These are phyloP conservation scores for Neoscelio sp. DNA, from an alignment of 2,888 invertebrate genomes.

Conservation along the genomic window DNA sequence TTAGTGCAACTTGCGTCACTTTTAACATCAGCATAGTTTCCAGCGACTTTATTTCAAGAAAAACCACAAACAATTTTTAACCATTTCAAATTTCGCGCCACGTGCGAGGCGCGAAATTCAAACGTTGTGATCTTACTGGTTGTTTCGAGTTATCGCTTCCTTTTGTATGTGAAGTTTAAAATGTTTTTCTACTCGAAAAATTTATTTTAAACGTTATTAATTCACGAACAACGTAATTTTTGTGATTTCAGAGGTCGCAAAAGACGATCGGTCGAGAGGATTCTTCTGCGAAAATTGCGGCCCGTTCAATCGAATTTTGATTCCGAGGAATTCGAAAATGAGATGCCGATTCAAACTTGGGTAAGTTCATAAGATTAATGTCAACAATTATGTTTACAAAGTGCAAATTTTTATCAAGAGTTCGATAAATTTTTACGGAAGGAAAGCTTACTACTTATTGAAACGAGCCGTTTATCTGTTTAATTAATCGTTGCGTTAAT, in stretches of 20 bases:
- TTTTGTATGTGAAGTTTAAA: too few species aligned
- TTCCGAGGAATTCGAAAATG: slow-evolving; percentile 34
- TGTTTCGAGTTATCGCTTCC: too few species aligned
- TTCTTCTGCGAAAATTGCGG: slow-evolving; percentile 27
- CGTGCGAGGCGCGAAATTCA: too few species aligned
- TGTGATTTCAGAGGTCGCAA: slow-evolving; percentile 51
- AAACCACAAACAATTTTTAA: too few species aligned
- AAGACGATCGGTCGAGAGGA: slow-evolving; percentile 35
- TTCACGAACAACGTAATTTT: too few species aligned
- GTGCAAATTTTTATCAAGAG: slow-evolving; percentile 33
- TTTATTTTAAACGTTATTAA: too few species aligned
- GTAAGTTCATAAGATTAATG: slow-evolving; percentile 44
- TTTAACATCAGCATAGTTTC: too few species aligned
- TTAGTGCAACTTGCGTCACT: too few species aligned
- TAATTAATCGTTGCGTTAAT: slow-evolving; percentile 24
- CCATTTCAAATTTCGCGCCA: too few species aligned
- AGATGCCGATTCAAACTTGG: slow-evolving; percentile 53
- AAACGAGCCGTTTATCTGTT: slow-evolving; percentile 11
- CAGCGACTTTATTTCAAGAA: too few species aligned
- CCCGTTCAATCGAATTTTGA: slow-evolving; percentile 36
- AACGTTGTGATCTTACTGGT: too few species aligned
- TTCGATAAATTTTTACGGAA: slow-evolving; percentile 58
- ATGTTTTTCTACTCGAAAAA: slow-evolving; percentile 9
- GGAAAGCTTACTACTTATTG: slow-evolving; percentile 29
- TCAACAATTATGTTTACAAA: slow-evolving; percentile 24